A percentile compares a stretch with the other conserved stretches of the same genome.
phyloP scores from a whole-genome alignment of 2,888 invertebrate species.

The Drosophila sordidula region DNA sequence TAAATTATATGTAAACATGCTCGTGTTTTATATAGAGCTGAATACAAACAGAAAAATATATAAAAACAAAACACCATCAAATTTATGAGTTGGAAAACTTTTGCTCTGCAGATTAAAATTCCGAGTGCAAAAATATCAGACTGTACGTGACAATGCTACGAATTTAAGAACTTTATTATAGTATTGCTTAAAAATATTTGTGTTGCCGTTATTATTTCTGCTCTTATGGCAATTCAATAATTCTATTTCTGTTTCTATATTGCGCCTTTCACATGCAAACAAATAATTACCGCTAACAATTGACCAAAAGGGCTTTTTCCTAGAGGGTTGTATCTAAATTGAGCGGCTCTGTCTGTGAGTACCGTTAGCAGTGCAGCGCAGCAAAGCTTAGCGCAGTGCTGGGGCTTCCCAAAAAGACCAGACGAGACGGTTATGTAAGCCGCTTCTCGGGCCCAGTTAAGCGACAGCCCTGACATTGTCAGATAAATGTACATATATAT shows the following conservation, averaged over 20 bases:
- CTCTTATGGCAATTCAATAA: constrained; percentile 62
- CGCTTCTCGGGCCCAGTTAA: constrained; percentile 5
- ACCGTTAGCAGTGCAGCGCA: background rate
- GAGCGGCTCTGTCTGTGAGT: constrained; percentile 19
- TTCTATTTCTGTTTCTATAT: constrained; percentile 45
- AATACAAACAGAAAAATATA: background rate
- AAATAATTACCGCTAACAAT: constrained; percentile 63
- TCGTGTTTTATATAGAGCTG: constrained; percentile 3
- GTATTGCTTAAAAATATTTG: constrained; percentile 12
- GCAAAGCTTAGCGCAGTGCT: constrained; percentile 36
- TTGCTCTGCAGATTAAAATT: constrained; percentile 39
- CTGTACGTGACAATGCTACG: constrained; percentile 40
- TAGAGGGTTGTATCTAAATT: constrained; percentile 23
- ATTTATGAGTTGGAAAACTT: constrained; percentile 44
- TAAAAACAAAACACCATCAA: constrained; percentile 20
- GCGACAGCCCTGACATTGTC: constrained; percentile 12
- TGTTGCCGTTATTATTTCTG: constrained; percentile 8
- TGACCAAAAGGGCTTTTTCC: constrained; percentile 19
- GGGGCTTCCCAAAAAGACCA: constrained; percentile 29
- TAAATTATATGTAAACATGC: constrained; percentile 12
- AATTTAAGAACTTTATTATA: constrained; percentile 33
- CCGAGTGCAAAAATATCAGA: constrained; percentile 12
- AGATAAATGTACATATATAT: constrained; percentile 6
- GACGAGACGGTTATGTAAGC: constrained; percentile 2
- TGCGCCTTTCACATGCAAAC: constrained; percentile 60